Base-by-base conservation (phyloP, 2,888 invertebrate genomes). In the Rosalia funebris region DNA sequence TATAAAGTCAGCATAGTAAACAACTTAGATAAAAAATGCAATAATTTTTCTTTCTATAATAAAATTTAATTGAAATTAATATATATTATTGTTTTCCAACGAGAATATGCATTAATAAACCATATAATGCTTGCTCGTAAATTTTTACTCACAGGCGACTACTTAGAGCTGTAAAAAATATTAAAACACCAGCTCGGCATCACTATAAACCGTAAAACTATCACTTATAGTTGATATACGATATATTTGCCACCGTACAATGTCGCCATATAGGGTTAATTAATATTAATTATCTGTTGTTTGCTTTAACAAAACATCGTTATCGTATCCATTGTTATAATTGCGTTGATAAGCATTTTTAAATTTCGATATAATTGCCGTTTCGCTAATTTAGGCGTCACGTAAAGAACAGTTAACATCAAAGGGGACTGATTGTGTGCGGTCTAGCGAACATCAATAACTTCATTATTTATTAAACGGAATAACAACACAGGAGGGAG, bases 371-470 rank as follows among this genome's bases (percentile, higher is more conserved):
- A 9, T 56, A 56, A 56, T 56, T 56, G 56, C 25, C 47, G 39
- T 47, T 44, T 47, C 41, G 56, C 46, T 47, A 53, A 42, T 42
- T 53, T 53, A 25, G 25, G 34, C 47, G 17, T 52, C 46, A 14
- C 52, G 54, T 39, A 59, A 65, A 65, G 57, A 62, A 57, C 60
- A 62, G 57, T 55, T 36, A 57, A 44, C 44, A 54, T 37, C 45
- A 52, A 48, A 53, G 59, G 11, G 53, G 19, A 11, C 53, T 53
- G 50, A 54, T 53, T 58, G 62, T 62, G 65, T 62, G 65, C 45
- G 62, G 62, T 54, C 57, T 45, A 42, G 14, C 53, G 1, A 41
- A 57, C 63, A 57, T 66, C 65, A 59, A 66, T 56, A 66, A 66
- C 61, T 66, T 57, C 63, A 60, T 65, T 61, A 63, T 59, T 65